Evolutionary conservation across 2,113 vertebrate genomes (phyloP).

Genomic region (Asarcornis scutulata): DNA sequence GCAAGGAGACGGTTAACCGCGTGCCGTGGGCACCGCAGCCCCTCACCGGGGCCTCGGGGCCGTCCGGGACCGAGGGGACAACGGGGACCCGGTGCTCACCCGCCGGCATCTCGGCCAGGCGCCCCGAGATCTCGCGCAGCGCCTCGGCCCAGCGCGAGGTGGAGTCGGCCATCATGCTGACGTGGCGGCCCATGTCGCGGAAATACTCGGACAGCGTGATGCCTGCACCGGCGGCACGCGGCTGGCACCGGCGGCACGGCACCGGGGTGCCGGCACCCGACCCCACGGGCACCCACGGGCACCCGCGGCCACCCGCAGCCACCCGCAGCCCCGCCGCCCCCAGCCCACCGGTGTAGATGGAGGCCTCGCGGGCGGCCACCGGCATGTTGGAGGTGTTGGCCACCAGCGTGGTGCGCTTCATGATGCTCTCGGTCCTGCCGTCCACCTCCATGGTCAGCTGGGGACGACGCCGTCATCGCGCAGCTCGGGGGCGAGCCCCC

Average conservation of each 20-base stretch:
- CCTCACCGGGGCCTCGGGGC: not conserved
- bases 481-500: too few species aligned
- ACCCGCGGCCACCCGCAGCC: too few species aligned
- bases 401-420: constrained; percentile 69
- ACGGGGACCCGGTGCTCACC: not conserved
- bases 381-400: constrained; percentile 76
- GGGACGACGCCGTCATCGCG: not conserved
- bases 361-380: constrained; percentile 65
- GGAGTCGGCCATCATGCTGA: constrained; percentile 73
- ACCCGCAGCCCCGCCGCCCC: not conserved
- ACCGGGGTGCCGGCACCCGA: fast-evolving
- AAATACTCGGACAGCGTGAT: constrained; percentile 68
- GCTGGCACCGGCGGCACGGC: not conserved
- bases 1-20: not conserved
- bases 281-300: not conserved
- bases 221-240: not conserved
- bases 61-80: too few species aligned
- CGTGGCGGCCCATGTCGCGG: constrained; percentile 67
- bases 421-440: constrained; percentile 64
- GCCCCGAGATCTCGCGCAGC: constrained; percentile 65
- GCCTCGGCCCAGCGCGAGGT: constrained; percentile 72
- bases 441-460: constrained; percentile 71
- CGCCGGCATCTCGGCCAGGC: constrained; percentile 69
- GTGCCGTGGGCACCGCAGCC: too few species aligned
- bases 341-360: constrained; percentile 60